Evolutionary conservation across 2,888 invertebrate genomes (phyloP).

Genomic region (Buathra laborator): DNA sequence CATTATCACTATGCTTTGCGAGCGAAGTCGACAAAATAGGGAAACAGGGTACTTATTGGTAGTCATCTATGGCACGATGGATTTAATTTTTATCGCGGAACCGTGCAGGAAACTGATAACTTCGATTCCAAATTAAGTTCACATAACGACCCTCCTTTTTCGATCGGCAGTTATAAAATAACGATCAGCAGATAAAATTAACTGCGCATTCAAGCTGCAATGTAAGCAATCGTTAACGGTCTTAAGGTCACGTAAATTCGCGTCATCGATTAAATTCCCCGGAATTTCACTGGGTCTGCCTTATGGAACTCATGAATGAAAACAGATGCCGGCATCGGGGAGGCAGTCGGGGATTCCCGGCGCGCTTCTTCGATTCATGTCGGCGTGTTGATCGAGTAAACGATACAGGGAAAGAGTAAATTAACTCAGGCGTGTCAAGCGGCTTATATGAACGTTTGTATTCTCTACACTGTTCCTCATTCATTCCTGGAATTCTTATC

Average conservation of each 20-base stretch:
- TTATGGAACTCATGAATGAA: slow-evolving; percentile 55
- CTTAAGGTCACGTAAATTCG: slow-evolving; percentile 33
- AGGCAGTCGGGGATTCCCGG: slow-evolving; percentile 52
- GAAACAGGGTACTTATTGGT: too few relatives aligned
- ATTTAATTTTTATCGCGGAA: too few relatives aligned
- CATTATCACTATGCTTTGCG: too few relatives aligned
- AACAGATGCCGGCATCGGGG: slow-evolving; percentile 37
- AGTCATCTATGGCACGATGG: too few relatives aligned
- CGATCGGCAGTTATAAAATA: background rate
- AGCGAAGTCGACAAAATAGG: too few relatives aligned
- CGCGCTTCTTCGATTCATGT: background rate
- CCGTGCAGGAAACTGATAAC: too few relatives aligned
- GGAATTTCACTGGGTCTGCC: slow-evolving; percentile 31
- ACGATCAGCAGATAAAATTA: slow-evolving; percentile 7
- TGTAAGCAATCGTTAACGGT: background rate
- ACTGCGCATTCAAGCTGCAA: background rate
- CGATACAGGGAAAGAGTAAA: slow-evolving; percentile 28
- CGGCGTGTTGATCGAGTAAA: slow-evolving; percentile 39
- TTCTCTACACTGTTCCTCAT: slow-evolving; percentile 20
- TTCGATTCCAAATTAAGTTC: too few relatives aligned
- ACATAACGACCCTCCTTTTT: too few relatives aligned
- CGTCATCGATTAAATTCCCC: slow-evolving; percentile 39
- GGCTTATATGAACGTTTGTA: slow-evolving; percentile 6
- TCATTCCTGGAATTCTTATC: background rate
- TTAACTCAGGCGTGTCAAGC: slow-evolving; percentile 26